Evolutionary conservation across 2,113 vertebrate species (phyloP), one percentile per base, ranked within the genome.

Genomic region (Pardalotus punctatus): DNA sequence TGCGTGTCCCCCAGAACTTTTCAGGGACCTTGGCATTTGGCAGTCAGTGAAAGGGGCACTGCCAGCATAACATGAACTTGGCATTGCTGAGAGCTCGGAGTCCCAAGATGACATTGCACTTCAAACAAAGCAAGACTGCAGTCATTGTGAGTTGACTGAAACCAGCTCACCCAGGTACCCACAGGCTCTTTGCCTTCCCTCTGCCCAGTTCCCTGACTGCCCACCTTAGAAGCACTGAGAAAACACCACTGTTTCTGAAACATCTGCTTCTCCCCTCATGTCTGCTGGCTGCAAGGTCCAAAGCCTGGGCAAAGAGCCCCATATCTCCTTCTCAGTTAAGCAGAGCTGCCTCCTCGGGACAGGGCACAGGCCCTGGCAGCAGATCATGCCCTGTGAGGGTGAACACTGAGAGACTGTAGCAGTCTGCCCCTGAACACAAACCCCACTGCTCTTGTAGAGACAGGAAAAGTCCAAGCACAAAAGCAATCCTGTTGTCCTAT

Each of bases 251-350:
- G 5, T 10, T 81, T 53, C 70, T 67, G 53, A 36, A 58, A 66
- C 28, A 36, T 8, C 43, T 5, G 7, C 6, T 81, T 48, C 81
- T 76, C 35, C 65, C 66, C 29, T 58, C 51, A 14, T 21, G 67
- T 66, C 73, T 47, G 25, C 48, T 6, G 15, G 51, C 3, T 53
- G 23, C 38, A 74, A 64, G 33, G 69, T 18, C 51, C 69, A 61
- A 60, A 77, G 29, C 23, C 29, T 36, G 25, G 9, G 15, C 23
- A 57, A 60, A 67, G 29, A 57, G 66, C 9, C 11, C 10, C 29
- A 23, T 0, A 0, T 29, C 50, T 40, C 50, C 35, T 57, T 14
- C 36, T 14, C 20, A 33, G 67, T 0, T 0, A 14, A 22, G 20
- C 35, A 58, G 42, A 67, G 77, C 43, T 54, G 45, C n/a, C 50